These are phyloP conservation scores for Microtus ochrogaster DNA, from an alignment of 2,113 vertebrate genomes.

Conservation along the genomic window DNA sequence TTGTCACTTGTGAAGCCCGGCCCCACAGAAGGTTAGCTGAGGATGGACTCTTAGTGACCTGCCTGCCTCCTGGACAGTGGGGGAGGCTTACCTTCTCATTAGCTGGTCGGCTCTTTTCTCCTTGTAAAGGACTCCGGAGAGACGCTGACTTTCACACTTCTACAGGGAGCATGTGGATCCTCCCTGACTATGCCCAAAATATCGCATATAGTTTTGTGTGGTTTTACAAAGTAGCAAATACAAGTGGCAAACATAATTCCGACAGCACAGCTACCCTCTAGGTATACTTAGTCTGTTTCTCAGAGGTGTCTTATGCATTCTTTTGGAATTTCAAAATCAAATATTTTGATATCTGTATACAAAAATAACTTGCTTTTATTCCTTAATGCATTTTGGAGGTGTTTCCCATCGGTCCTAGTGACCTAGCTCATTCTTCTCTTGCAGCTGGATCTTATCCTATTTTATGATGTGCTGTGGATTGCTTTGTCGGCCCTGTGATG, in stretches of 20 bases:
- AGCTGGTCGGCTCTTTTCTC: background rate
- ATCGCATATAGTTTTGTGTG: background rate
- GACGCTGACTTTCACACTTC: background rate
- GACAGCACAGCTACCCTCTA: background rate
- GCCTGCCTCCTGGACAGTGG: background rate
- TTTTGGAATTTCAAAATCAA: background rate
- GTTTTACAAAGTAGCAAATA: background rate
- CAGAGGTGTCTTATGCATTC: background rate
- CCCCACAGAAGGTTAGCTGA: background rate
- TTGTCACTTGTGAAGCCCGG: background rate
- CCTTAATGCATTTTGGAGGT: background rate
- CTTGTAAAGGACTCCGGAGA: background rate
- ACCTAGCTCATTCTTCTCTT: background rate
- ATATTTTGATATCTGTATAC: background rate
- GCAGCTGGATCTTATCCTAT: background rate
- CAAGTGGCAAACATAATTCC: background rate
- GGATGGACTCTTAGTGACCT: background rate
- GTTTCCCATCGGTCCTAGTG: background rate
- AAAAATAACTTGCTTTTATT: background rate
- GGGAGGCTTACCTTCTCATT: background rate
- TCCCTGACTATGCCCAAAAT: background rate
- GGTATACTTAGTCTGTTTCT: background rate
- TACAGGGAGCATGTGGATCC: background rate
- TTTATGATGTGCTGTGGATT: background rate
- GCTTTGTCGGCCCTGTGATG: background rate